Evolutionary conservation across 2,888 invertebrate species (phyloP), one percentile per base, ranked within the genome.

Genomic region (Muschampia staudingeri): DNA sequence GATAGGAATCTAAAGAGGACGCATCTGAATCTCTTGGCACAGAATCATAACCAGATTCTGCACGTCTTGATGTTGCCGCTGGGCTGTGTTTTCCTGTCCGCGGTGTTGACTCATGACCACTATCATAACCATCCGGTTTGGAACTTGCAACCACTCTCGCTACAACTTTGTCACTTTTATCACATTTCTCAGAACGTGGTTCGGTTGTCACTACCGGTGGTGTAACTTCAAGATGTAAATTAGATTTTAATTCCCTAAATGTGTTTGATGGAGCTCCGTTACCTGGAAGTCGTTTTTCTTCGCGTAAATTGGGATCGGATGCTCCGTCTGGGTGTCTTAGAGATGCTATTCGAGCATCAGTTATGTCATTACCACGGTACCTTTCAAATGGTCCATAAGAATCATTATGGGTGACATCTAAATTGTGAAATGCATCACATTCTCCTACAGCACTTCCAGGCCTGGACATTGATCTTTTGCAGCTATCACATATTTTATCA

Each of bases 41-140:
- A 89, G 99, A 99, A 91, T 99, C 99, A 91, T 99, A 99, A 1
- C 99, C 99, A 90, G 98, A 99, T 92, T 99, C 99, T 4, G 99
- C 98, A 76, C 98, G 97, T 87, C 98, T 96, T 0, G 98, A 98
- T 4, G 98, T 98, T 0, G 98, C 98, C 0, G 98, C 98, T 0
- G 98, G 98, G 87, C 98, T 98, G 87, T 98, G 98, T 92, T 98
- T 98, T 1, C 98, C 98, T 16, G 98, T 98, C 19, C 98, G 97
- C 0, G 98, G 98, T 2, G 98, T 98, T 0, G 98, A 98, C 90
- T 98, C 98, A 88, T 98, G 98, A 0, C 98, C 98, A 88, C 98
- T 98, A 91, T 98, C 98, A 89, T 98, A 98, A 7, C 98, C 98
- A 89, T 98, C 98, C 16, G 98, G 97, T 89, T 98, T 98, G 2